Evolutionary conservation across 2,888 invertebrate genomes (phyloP).

Genomic region (Oxytorus armatus): DNA sequence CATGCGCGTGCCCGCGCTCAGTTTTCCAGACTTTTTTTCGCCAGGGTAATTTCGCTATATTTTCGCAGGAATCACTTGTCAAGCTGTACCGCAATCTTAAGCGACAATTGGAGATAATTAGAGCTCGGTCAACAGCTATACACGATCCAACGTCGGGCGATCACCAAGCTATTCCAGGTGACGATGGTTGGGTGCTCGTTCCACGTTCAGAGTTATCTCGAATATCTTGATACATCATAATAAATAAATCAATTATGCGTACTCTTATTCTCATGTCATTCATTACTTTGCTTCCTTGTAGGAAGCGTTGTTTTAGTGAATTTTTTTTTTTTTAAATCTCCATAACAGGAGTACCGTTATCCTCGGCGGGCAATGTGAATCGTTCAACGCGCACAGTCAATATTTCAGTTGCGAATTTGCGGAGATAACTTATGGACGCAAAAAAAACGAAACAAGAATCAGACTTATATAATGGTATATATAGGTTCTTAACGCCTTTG

Average conservation of each 20-base stretch:
- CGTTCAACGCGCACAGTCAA: too few species aligned
- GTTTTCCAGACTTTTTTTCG: too few species aligned
- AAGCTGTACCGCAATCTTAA: constrained; percentile 89
- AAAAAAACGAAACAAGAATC: too few species aligned
- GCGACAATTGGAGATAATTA: constrained; percentile 87
- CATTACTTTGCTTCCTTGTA: not conserved
- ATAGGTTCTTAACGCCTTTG: too few species aligned
- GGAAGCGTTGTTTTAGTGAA: too few species aligned
- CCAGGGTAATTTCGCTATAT: constrained; percentile 71
- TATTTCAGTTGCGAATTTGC: too few species aligned
- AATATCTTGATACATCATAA: constrained; percentile 72
- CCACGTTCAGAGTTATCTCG: constrained; percentile 80
- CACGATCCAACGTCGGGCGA: constrained; percentile 59
- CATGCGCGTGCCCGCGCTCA: too few species aligned
- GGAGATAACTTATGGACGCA: too few species aligned
- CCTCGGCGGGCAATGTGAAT: too few species aligned
- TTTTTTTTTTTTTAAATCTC: too few species aligned
- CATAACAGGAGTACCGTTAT: too few species aligned
- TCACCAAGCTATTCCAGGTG: constrained; percentile 75
- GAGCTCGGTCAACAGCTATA: constrained; percentile 77
- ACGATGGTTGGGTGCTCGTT: constrained; percentile 86
- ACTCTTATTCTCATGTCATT: not conserved
- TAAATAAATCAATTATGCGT: constrained; percentile 13
- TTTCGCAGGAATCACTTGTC: constrained; percentile 88
- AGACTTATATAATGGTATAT: too few species aligned